A percentile compares a stretch with the other conserved stretches of the same genome.
These are phyloP conservation scores for Beris morrisii DNA, from an alignment of 2,888 invertebrate species.

Conservation along the genomic window DNA sequence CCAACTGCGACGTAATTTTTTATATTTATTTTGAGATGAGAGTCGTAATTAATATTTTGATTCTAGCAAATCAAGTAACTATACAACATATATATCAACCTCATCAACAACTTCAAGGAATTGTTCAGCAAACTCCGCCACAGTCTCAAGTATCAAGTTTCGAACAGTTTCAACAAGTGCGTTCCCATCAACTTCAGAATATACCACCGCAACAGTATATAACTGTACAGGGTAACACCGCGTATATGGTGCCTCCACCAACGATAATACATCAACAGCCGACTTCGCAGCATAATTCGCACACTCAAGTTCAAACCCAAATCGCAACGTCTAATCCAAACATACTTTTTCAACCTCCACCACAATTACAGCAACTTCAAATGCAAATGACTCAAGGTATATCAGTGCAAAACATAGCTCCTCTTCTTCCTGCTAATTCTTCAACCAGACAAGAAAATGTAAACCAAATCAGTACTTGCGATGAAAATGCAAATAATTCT, in stretches of 20 bases:
- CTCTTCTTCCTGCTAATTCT: constrained; percentile 5
- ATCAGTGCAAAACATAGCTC: constrained; percentile 31
- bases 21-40: not conserved
- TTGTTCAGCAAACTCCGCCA: constrained; percentile 38
- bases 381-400: constrained; percentile 35
- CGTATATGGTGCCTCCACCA: constrained; percentile 45
- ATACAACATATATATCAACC: constrained; percentile 43
- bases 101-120: constrained; percentile 40
- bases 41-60: not conserved
- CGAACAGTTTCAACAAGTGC: constrained; percentile 36
- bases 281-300: constrained; percentile 30
- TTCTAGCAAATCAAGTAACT: constrained; percentile 40
- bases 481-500: not conserved
- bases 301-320: constrained; percentile 38
- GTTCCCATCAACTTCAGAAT: constrained; percentile 38
- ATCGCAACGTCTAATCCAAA: constrained; percentile 37
- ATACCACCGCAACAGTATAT: constrained; percentile 42
- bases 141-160: constrained; percentile 27
- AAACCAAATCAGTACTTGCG: constrained; percentile 2
- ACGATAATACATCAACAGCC: constrained; percentile 42
- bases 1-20: constrained; percentile 36
- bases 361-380: constrained; percentile 39
- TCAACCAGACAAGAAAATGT: constrained; percentile 26
- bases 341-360: constrained; percentile 39
- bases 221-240: constrained; percentile 44